Conservation (phyloP, 2,888 invertebrate species). For the Malachius bipustulatus region DNA sequence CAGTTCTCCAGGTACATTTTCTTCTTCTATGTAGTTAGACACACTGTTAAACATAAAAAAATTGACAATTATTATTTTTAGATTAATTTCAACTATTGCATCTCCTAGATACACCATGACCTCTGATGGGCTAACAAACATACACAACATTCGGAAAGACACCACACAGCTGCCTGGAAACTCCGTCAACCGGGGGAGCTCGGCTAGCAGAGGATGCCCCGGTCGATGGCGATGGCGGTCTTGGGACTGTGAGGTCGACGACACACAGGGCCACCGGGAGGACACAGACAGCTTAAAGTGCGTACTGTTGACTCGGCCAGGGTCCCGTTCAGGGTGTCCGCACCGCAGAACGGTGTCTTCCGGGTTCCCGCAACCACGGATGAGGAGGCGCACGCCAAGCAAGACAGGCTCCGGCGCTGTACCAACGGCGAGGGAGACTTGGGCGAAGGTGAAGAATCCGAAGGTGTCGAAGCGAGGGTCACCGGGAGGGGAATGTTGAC, state of each 20-base stretch:
- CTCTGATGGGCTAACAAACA: too few relatives aligned
- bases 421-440: constrained; percentile 28
- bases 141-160: too few relatives aligned
- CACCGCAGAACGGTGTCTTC: constrained; percentile 24
- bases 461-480: constrained; percentile 20
- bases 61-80: too few relatives aligned
- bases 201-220: constrained; percentile 40
- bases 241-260: constrained; percentile 36
- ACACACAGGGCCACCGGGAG: constrained; percentile 38
- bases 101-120: too few relatives aligned
- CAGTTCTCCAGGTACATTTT: too few relatives aligned
- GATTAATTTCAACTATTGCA: too few relatives aligned
- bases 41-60: too few relatives aligned
- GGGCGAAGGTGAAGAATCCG: constrained; percentile 17
- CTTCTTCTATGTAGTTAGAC: too few relatives aligned
- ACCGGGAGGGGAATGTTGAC: constrained; percentile 26
- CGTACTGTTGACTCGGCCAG: constrained; percentile 30
- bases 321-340: constrained; percentile 28
- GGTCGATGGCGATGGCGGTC: constrained; percentile 36
- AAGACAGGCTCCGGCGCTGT: constrained; percentile 31
- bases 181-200: too few relatives aligned
- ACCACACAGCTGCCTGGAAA: too few relatives aligned
- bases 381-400: constrained; percentile 20
- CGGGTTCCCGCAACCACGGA: constrained; percentile 20
- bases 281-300: constrained; percentile 35